Evolutionary conservation across 1,140 invertebrate species (phyloP).

Genomic region (Brachionus koreanus): DNA sequence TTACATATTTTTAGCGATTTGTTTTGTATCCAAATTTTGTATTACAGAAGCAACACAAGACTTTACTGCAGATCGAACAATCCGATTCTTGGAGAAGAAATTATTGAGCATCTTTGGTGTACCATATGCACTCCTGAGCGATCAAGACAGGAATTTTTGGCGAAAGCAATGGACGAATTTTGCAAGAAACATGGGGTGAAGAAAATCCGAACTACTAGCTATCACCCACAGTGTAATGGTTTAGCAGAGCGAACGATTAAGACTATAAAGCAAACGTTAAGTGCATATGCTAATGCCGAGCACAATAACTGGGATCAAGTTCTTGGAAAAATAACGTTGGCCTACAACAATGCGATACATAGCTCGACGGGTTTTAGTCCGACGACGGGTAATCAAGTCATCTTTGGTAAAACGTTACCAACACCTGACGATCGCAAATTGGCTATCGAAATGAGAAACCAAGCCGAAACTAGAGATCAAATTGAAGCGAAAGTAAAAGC

Average conservation of each 20-base stretch:
- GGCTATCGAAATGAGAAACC: not conserved
- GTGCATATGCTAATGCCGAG: not conserved
- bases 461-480: not conserved
- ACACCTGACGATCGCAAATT: not conserved
- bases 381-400: not conserved
- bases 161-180: not conserved
- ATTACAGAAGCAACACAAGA: constrained; percentile 48
- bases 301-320: not conserved
- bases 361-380: not conserved
- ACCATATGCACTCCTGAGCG: not conserved
- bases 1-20: constrained; percentile 48
- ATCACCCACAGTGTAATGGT: constrained; percentile 52
- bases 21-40: constrained; percentile 52
- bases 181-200: not conserved
- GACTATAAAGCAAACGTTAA: constrained; percentile 46
- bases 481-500: not conserved
- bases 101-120: not conserved
- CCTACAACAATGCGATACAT: not conserved
- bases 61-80: not conserved
- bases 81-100: not conserved
- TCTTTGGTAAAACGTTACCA: not conserved
- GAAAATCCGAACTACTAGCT: constrained; percentile 48
- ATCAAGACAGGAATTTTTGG: not conserved
- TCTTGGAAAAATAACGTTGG: not conserved
- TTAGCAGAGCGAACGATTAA: constrained; percentile 50